Evolutionary conservation across 2,113 vertebrate species (phyloP).

Genomic region (Emydocephalus ijimae): DNA sequence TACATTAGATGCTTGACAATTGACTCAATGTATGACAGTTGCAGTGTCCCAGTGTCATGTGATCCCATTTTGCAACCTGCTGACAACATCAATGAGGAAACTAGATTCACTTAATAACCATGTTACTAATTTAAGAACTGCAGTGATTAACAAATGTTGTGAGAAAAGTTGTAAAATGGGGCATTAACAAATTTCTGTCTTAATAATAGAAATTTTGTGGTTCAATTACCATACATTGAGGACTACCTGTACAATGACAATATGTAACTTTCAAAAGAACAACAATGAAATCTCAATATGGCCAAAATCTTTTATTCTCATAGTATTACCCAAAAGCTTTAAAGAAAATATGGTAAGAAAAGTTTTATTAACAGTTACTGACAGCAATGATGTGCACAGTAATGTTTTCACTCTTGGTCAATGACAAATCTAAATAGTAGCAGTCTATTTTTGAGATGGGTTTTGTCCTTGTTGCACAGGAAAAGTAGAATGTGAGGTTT

Average conservation of each 20-base stretch:
- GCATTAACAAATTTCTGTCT: too few relatives aligned
- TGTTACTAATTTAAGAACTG: too few relatives aligned
- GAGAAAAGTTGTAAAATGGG: too few relatives aligned
- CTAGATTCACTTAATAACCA: too few relatives aligned
- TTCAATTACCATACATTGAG: too few relatives aligned
- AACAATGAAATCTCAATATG: background rate
- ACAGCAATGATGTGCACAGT: background rate
- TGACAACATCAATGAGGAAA: too few relatives aligned
- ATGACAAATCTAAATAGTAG: background rate
- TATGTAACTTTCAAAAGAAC: background rate
- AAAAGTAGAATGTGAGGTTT: slow-evolving; percentile 27
- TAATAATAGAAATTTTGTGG: too few relatives aligned
- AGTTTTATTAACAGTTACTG: background rate
- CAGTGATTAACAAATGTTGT: too few relatives aligned
- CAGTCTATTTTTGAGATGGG: slow-evolving; percentile 28
- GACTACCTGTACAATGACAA: background rate
- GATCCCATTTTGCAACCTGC: too few relatives aligned
- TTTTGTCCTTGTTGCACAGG: slow-evolving; percentile 33
- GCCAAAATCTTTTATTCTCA: background rate
- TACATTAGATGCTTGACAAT: too few relatives aligned
- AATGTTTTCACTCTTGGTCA: background rate
- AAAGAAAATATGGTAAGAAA: background rate
- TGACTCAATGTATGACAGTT: too few relatives aligned
- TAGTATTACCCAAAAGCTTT: background rate
- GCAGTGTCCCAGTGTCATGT: too few relatives aligned